Evolutionary conservation across 2,888 invertebrate genomes (phyloP), one percentile per base, ranked within the genome.

Genomic region (Xylota sylvarum): DNA sequence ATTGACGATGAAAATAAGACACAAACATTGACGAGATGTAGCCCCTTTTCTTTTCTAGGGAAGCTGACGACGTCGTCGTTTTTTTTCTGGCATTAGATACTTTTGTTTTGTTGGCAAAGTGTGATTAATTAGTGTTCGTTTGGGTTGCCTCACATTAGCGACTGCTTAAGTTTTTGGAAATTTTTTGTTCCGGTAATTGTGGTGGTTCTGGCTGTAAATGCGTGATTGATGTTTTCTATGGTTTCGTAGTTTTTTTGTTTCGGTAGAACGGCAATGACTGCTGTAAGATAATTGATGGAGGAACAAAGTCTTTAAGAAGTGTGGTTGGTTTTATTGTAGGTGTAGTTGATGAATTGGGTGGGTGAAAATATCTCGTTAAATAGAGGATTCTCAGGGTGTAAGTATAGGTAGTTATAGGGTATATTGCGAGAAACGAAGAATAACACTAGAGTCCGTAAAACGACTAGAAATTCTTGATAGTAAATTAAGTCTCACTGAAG

Each of bases 51-150:
- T 56, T n/a, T 3, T 17, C 5, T 30, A 9, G 4, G 10, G 37
- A 7, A 5, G 27, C 5, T 14, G 43, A 17, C 19, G 37, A 17
- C 50, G 17, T 23, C 19, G 17, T 19, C 6, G 10, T 23, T 46
- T 2, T 19, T 3, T 46, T 56, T 40, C 35, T 62, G 14, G 17
- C 14, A 58, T 67, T n/a, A 40, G 30, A 65, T 65, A 67, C 67
- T 67, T 50, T 30, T 72, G 23, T 46, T 55, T 35, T 52, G 14
- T 32, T 23, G 19, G 37, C 46, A 60, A 64, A 55, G 17, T 64
- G 48, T 79, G 72, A 72, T 79, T 72, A 79, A 79, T 64, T 65
- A 56, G 9, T 48, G n/a, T 30, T 56, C 55, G 14, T 37, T 67
- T 37, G 10, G 7, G 17, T 17, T 12, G 12, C 17, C 17, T 55